These are phyloP conservation scores for Thera obeliscata DNA, from an alignment of 2,888 invertebrate species.

Conservation along the genomic window DNA sequence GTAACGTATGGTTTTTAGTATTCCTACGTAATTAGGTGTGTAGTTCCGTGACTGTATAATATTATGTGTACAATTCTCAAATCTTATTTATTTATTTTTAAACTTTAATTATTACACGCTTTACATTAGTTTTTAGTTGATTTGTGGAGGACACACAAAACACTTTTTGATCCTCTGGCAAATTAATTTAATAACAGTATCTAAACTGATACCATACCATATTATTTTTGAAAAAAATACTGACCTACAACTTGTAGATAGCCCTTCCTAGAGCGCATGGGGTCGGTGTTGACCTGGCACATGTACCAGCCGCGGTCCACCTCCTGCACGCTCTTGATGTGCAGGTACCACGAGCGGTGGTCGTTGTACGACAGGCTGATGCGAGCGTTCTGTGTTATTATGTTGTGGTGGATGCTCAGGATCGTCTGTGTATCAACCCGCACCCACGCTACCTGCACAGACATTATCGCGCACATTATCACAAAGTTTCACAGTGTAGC, in stretches of 20 bases:
- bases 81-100: too few relatives aligned
- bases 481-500: constrained; percentile 4
- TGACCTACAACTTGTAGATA: constrained; percentile 96
- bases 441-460: constrained; percentile 94
- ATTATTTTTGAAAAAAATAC: constrained; percentile 53
- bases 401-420: constrained; percentile 95
- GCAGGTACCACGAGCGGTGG: constrained; percentile 96
- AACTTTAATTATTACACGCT: too few relatives aligned
- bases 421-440: constrained; percentile 96
- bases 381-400: constrained; percentile 95
- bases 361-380: constrained; percentile 95
- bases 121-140: too few relatives aligned
- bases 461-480: background rate
- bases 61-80: too few relatives aligned
- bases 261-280: constrained; percentile 95
- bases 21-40: background rate
- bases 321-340: constrained; percentile 94
- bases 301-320: constrained; percentile 95
- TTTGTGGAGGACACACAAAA: too few relatives aligned
- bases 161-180: too few relatives aligned
- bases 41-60: background rate
- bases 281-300: constrained; percentile 97
- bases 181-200: too few relatives aligned
- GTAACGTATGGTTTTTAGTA: background rate
- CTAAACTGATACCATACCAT: background rate